Evolutionary conservation across 2,797 vertebrate species (phyloP).

Genomic region (Clarias pachynema): DNA sequence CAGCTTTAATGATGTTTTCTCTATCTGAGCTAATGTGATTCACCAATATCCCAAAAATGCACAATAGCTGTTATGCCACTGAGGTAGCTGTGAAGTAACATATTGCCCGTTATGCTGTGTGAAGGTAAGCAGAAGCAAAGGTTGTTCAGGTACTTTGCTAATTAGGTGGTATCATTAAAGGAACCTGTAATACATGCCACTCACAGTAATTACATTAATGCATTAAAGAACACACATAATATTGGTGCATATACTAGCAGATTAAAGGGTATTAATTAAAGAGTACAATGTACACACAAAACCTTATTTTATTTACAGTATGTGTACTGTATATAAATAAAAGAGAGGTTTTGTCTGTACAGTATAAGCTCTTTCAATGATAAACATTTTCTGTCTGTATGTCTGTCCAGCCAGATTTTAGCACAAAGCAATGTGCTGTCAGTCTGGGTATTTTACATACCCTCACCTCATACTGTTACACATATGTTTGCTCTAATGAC

Average conservation of each 20-base stretch:
- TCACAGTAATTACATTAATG: slow-evolving; percentile 61
- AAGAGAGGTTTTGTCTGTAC: too few species aligned
- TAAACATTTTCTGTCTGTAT: too few species aligned
- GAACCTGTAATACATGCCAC: slow-evolving; percentile 45
- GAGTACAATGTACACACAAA: too few species aligned
- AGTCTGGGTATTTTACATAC: too few species aligned
- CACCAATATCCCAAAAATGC: slow-evolving; percentile 53
- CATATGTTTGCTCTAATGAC: too few species aligned
- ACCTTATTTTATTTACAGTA: too few species aligned
- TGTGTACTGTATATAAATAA: too few species aligned
- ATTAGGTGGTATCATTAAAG: slow-evolving; percentile 57
- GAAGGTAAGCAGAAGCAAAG: slow-evolving; percentile 66
- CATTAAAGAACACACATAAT: slow-evolving; percentile 33
- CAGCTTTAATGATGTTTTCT: slow-evolving; percentile 58
- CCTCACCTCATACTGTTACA: too few species aligned
- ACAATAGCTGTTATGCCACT: slow-evolving; percentile 38
- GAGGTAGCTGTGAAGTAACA: slow-evolving; percentile 62
- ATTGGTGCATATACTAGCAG: not conserved
- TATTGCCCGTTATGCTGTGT: slow-evolving; percentile 55
- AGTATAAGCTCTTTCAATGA: too few species aligned
- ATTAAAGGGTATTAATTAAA: too few species aligned
- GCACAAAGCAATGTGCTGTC: too few species aligned
- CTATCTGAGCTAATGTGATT: slow-evolving; percentile 52
- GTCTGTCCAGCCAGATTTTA: too few species aligned
- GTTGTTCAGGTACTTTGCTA: slow-evolving; percentile 61